Conservation (phyloP, 1,140 invertebrate genomes). For the Matsumurasca onukii region DNA sequence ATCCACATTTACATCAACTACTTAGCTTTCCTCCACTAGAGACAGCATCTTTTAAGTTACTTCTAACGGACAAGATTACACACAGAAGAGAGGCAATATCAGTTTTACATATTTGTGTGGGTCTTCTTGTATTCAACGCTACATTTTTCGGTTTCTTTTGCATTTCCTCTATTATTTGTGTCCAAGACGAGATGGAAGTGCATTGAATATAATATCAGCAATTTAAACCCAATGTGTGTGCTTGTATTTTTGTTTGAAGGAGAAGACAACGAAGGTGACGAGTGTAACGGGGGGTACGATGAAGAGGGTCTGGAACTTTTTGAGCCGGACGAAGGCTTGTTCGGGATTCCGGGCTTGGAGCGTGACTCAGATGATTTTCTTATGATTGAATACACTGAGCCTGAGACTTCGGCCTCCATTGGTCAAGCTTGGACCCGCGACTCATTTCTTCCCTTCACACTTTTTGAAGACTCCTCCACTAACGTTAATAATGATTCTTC, state of each 20-base stretch:
- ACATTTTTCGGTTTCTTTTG: too few relatives aligned
- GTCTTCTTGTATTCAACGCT: too few relatives aligned
- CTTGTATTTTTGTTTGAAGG: slow-evolving; percentile 1
- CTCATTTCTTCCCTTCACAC: slow-evolving; percentile 54
- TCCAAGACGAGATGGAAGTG: too few relatives aligned
- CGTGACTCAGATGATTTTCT: slow-evolving; percentile 60
- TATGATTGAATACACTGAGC: slow-evolving; percentile 61
- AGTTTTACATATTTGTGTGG: too few relatives aligned
- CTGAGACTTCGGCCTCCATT: slow-evolving; percentile 50
- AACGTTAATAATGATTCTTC: slow-evolving; percentile 43
- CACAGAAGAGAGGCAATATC: too few relatives aligned
- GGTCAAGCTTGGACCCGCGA: slow-evolving; percentile 53
- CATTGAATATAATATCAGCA: too few relatives aligned
- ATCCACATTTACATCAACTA: too few relatives aligned
- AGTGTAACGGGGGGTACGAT: slow-evolving; percentile 52
- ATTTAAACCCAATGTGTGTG: too few relatives aligned
- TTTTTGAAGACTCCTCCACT: slow-evolving; percentile 59
- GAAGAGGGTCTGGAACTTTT: slow-evolving; percentile 54
- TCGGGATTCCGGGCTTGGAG: slow-evolving; percentile 55
- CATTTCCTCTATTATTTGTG: too few relatives aligned
- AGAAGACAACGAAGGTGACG: slow-evolving; percentile 53
- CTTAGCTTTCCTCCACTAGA: too few relatives aligned
- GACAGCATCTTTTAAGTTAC: too few relatives aligned
- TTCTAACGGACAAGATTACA: too few relatives aligned
- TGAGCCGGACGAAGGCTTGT: slow-evolving; percentile 52